Conservation (phyloP, 2,888 invertebrate genomes). For the Chydorus sphaericus region DNA sequence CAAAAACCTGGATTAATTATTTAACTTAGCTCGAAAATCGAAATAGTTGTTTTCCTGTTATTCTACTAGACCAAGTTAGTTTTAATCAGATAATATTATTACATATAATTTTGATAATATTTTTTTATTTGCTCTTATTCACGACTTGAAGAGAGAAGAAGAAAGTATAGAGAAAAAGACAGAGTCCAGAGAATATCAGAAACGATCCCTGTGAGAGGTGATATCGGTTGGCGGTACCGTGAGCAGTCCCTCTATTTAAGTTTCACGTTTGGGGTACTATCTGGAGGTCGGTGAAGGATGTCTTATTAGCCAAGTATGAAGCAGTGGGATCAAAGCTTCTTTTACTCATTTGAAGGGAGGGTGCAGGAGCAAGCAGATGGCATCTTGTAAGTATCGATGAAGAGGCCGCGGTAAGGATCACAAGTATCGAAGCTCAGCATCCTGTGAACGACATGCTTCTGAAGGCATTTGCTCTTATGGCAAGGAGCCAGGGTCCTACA, state of each 20-base stretch:
- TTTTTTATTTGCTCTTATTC: not conserved
- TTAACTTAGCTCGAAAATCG: not conserved
- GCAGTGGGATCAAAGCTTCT: not conserved
- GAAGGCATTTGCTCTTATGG: conserved; percentile 21
- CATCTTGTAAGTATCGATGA: conserved; percentile 25
- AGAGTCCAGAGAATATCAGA: conserved; percentile 10
- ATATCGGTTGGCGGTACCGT: conserved; percentile 9
- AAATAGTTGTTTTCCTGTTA: not conserved
- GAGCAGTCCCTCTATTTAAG: not conserved
- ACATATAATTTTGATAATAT: not conserved
- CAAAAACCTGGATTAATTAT: not conserved
- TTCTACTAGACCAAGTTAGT: not conserved
- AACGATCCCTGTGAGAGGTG: conserved; percentile 5
- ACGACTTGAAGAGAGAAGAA: not conserved
- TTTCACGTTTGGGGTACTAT: conserved; percentile 8
- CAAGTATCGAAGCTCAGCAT: conserved; percentile 22
- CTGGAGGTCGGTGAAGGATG: not conserved
- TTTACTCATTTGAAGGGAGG: conserved; percentile 17
- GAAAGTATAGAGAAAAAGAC: not conserved
- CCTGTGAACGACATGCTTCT: conserved; percentile 22
- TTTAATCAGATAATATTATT: not conserved
- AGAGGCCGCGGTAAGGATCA: conserved; percentile 23
- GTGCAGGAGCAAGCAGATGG: conserved; percentile 26
- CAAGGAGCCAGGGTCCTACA: conserved; percentile 22
- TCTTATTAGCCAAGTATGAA: not conserved